Base-by-base conservation (phyloP, 1,140 invertebrate genomes). In the Doryteuthis pealeii region DNA sequence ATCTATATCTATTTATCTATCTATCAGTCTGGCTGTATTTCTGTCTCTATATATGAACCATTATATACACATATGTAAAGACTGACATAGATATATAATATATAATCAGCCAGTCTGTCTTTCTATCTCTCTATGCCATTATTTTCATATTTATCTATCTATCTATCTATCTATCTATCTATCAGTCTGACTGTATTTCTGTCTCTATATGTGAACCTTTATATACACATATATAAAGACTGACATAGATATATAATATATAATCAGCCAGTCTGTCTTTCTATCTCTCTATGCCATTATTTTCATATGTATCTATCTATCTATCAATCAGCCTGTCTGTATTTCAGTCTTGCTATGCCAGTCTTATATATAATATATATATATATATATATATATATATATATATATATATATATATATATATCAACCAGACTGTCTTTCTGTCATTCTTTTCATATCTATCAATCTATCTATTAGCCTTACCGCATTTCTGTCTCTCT, bases 311-410 rank as follows among this genome's bases (percentile, higher is more conserved):
- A 49, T 49, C 45, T 49, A 49, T 49, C 45, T 49, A 49, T 49
- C 45, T 49, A 49, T 49, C 45, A 10, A 49, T 49, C 45, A 10
- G 18, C 18, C 45, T 49, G 18, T 49, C 45, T 49, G 18, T 49
- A 8, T 49, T 10, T 49, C 45, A 10, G 18, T 18, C 45, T 49
- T 49, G 45, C 8, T 49, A 8, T 49, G 45, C 18, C 8, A 10
- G 45, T 49, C 45, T 49, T 8, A 10, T 18, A 10, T 8, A 8
- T 18, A 10, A 49, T 49, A 18, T 73, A 43, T 73, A 49, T 73
- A 22, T 70, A 58, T 76, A 71, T 67, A 35, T 65, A 12, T 75
- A 2, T 35, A 49, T 35, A 43, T n/a, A 66, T 66, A 30, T 58
- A 10, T 2, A 45, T 69, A 14, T 65, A 22, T 68, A 28, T 54